Evolutionary conservation across 37 sponge, comb jelly and placozoan species (phyloP), one percentile per base, ranked within the genome.

Genomic region (Haliclona indistincta): DNA sequence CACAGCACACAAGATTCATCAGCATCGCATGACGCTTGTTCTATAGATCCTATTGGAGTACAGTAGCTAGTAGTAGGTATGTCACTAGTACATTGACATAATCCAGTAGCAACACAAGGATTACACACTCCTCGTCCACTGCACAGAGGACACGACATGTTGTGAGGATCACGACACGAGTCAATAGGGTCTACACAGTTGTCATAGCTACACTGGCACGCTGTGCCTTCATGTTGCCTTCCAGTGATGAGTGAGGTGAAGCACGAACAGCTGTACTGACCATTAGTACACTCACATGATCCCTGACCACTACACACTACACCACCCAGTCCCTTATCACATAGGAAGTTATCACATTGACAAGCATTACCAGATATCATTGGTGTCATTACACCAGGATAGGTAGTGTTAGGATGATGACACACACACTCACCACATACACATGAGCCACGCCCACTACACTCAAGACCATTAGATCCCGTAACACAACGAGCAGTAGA

Each of bases 391-490:
- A n/a, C n/a, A n/a, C n/a, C n/a, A n/a, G n/a, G n/a, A n/a, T n/a
- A n/a, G n/a, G n/a, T n/a, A n/a, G n/a, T n/a, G n/a, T n/a, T n/a
- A n/a, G n/a, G n/a, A n/a, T n/a, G n/a, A n/a, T n/a, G n/a, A n/a
- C n/a, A n/a, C n/a, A n/a, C n/a, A n/a, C n/a, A n/a, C n/a, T n/a
- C n/a, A n/a, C n/a, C n/a, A n/a, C n/a, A n/a, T n/a, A n/a, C n/a
- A 32, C 74, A 54, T 17, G 74, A 43, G 32, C 38, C 55, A 3
- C 30, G 61, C 15, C 74, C 74, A 22, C 56, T 54, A 38, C 74
- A 74, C 1, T 17, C 36, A 0, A 25, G 60, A n/a, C 43, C 74
- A 2, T 37, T 58, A 40, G 61, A 41, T 22, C 74, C 74, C 23
- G 22, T 40, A 28, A 43, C 40, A 33, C 40, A 53, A 4, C 54